phyloP scores from a whole-genome alignment of 2,797 vertebrate genomes.

The Nothura maculosa region DNA sequence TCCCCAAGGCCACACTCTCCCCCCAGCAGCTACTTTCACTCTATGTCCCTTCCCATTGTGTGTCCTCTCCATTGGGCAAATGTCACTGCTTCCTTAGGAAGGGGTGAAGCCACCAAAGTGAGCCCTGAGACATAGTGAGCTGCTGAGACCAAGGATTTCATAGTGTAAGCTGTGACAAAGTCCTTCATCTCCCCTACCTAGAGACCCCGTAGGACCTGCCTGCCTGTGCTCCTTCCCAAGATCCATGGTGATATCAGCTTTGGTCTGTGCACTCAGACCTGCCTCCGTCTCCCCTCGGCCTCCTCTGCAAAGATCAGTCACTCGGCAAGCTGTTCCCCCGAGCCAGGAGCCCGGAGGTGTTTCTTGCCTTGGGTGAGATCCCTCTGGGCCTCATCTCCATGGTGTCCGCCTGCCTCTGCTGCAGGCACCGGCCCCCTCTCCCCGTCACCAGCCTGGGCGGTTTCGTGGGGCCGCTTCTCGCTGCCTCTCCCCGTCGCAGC shows the following conservation, averaged over 20 bases:
- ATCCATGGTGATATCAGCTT: neutral
- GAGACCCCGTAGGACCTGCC: neutral
- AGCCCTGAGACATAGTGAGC: neutral
- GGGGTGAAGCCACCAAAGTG: neutral
- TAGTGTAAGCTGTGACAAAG: too few relatives aligned
- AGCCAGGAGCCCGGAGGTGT: neutral
- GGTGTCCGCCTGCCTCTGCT: neutral
- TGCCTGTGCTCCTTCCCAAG: neutral
- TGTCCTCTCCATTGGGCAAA: neutral
- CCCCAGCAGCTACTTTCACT: neutral
- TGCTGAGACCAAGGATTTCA: neutral
- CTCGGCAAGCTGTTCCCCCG: neutral
- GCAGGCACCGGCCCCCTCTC: fast-evolving
- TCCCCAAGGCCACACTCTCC: neutral
- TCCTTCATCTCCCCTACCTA: neutral
- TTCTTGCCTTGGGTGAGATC: neutral
- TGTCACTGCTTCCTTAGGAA: neutral
- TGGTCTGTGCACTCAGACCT: neutral
- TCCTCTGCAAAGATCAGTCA: neutral
- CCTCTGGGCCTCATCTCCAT: neutral
- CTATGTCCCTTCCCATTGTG: neutral
- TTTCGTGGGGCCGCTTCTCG: neutral
- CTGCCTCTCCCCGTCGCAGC: neutral
- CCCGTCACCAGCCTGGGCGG: neutral
- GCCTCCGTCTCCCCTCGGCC: neutral